Percentiles rank a stretch among this genome's conserved stretches.
Evolutionary conservation across 2,888 invertebrate genomes (phyloP).

Genomic region (Tachina lurida): DNA sequence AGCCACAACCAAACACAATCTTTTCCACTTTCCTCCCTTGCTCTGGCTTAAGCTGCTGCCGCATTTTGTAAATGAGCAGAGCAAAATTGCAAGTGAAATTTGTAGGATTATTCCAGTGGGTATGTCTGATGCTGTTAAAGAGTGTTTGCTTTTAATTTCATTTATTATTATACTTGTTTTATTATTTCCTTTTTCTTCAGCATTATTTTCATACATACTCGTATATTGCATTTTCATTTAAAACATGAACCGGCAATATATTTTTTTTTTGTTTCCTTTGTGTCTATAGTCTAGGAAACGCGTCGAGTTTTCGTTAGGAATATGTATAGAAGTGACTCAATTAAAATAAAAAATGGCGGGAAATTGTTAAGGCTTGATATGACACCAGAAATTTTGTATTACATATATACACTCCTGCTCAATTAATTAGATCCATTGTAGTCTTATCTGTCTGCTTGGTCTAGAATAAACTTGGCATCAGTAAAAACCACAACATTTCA

Average conservation of each 20-base stretch:
- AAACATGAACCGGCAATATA: constrained; percentile 45
- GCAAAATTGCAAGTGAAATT: constrained; percentile 5
- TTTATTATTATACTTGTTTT: constrained; percentile 76
- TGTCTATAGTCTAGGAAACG: constrained; percentile 10
- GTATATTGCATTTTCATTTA: constrained; percentile 33
- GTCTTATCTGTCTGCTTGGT: no score
- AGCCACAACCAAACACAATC: constrained; percentile 63
- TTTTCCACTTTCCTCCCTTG: constrained; percentile 45
- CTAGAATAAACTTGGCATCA: no score
- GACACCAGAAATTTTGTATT: background rate
- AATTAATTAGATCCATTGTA: no score
- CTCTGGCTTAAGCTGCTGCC: background rate
- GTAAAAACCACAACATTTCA: no score
- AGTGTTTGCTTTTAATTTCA: constrained; percentile 80
- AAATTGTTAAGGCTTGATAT: background rate
- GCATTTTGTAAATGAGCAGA: constrained; percentile 10
- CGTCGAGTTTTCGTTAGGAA: background rate
- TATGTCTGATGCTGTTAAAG: constrained; percentile 48
- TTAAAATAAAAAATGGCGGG: constrained; percentile 39
- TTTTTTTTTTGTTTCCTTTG: constrained; percentile 9
- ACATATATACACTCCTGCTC: no score
- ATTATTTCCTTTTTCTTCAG: constrained; percentile 21
- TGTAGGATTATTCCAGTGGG: constrained; percentile 28
- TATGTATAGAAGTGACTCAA: background rate
- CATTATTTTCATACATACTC: no score